Conservation (phyloP, 2,113 vertebrate species). For the Sinocyclocheilus anophthalmus region DNA sequence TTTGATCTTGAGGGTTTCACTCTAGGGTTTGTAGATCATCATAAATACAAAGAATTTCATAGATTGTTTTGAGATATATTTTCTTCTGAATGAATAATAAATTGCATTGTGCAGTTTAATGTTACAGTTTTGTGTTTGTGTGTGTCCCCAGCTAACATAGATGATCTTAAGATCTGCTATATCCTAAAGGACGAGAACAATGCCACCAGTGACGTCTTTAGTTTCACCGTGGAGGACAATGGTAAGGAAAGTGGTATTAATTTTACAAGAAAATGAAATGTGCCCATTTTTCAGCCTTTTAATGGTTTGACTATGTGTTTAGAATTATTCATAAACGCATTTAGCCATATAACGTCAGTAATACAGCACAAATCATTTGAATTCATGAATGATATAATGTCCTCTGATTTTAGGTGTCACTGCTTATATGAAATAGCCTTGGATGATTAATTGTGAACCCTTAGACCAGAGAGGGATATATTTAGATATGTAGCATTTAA, state of each 20-base stretch:
- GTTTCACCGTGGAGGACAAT: conserved; percentile 85
- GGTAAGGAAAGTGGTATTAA: conserved; percentile 74
- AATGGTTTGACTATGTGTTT: neutral
- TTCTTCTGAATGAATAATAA: neutral
- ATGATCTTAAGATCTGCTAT: conserved; percentile 92
- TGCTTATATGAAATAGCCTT: neutral
- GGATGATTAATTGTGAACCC: conserved; percentile 4
- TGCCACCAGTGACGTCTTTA: conserved; percentile 86
- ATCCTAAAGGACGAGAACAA: conserved; percentile 82
- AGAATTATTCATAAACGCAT: neutral
- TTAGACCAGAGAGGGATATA: neutral
- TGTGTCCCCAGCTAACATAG: conserved; percentile 82
- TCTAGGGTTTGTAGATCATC: conserved; percentile 9
- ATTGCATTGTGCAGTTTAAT: neutral
- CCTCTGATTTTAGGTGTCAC: conserved; percentile 8
- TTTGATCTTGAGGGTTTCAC: neutral
- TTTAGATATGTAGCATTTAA: conserved; percentile 8
- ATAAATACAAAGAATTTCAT: neutral
- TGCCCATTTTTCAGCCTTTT: conserved; percentile 1
- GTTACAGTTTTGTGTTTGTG: neutral
- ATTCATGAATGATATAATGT: conserved; percentile 10
- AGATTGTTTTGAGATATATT: neutral
- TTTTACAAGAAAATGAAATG: neutral
- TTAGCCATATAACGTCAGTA: neutral
- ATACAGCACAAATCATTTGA: neutral